Base-by-base conservation (phyloP, 2,113 vertebrate species). In the Gasterosteus nipponicus region DNA sequence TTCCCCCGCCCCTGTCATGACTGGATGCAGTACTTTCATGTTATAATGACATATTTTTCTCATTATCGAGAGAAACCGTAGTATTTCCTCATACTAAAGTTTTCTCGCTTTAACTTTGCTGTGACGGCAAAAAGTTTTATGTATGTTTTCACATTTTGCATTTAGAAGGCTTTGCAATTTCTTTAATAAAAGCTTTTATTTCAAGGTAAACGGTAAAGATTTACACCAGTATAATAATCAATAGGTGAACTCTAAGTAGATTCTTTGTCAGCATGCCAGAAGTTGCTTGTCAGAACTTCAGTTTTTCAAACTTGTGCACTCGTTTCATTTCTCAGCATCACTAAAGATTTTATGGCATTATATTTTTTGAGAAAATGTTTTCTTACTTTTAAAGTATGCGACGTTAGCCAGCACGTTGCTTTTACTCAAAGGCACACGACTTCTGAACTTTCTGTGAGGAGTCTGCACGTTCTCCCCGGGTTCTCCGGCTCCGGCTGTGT, bases 31-130 rank as follows among this genome's bases (percentile, higher is more conserved):
- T 31, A 67, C 77, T 42, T 79, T 88, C 44, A 68, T 78, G 73
- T 71, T 73, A 39, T 35, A 69, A 66, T 75, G 78, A 81, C 78
- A 84, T 51, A 18, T 60, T 72, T 69, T 76, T 77, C 54, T 76
- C 65, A 58, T 71, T 77, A 73, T 42, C 35, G 26, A 69, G 62
- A 84, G 41, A 74, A 41, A 72, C 31, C 4, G 6, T 7, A 66
- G 33, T 31, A 39, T 89, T 73, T 82, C 59, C 67, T 83, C 77
- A 70, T 38, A 18, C 76, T 66, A 80, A 63, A 66, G 14, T 39
- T 31, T 59, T 63, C 42, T 73, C 8, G 5, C 58, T 35, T 10
- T 47, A 15, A 7, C 26, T 6, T 26, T 39, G 38, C 31, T 80
- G 63, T 60, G 47, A 44, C 7, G 26, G 14, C 3, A 63, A 41